Evolutionary conservation across 1,140 invertebrate genomes (phyloP).

Genomic region (Teleogryllus occipitalis): DNA sequence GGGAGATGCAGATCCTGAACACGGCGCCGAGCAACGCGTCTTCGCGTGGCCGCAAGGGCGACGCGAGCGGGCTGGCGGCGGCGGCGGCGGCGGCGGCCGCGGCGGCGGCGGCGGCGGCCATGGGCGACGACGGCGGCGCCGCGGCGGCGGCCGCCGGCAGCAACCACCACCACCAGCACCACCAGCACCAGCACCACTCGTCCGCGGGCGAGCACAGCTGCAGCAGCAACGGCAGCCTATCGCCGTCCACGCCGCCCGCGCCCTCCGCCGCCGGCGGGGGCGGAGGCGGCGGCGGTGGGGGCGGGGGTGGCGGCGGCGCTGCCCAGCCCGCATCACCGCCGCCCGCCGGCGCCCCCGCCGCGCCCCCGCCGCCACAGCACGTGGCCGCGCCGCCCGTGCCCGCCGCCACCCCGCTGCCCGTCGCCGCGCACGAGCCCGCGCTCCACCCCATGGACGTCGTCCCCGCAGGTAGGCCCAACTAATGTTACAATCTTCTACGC

Average conservation of each 20-base stretch:
- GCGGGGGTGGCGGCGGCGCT: no score
- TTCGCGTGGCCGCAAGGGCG: slow-evolving; percentile 20
- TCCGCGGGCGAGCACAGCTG: slow-evolving; percentile 20
- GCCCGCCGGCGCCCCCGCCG: slow-evolving; percentile 22
- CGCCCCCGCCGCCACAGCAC: neutral
- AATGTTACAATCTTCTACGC: no score
- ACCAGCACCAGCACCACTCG: neutral
- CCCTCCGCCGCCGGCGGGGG: neutral
- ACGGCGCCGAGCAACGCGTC: slow-evolving; percentile 37
- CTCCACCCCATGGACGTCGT: slow-evolving; percentile 26
- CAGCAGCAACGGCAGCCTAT: slow-evolving; percentile 26
- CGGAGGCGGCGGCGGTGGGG: neutral
- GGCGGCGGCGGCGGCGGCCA: slow-evolving; percentile 32
- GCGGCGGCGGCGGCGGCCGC: slow-evolving; percentile 28
- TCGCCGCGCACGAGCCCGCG: slow-evolving; percentile 40
- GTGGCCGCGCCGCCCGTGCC: slow-evolving; percentile 34
- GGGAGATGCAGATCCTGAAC: slow-evolving; percentile 69
- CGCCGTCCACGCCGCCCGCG: slow-evolving; percentile 18
- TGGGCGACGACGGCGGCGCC: slow-evolving; percentile 9
- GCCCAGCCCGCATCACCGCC: slow-evolving; percentile 27
- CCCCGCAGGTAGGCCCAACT: neutral
- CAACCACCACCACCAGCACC: no score
- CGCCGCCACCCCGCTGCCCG: slow-evolving; percentile 32
- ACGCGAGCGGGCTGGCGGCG: slow-evolving; percentile 13
- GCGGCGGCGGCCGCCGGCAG: neutral